Evolutionary conservation across 2,888 invertebrate species (phyloP).

Genomic region (Cabera pusaria): DNA sequence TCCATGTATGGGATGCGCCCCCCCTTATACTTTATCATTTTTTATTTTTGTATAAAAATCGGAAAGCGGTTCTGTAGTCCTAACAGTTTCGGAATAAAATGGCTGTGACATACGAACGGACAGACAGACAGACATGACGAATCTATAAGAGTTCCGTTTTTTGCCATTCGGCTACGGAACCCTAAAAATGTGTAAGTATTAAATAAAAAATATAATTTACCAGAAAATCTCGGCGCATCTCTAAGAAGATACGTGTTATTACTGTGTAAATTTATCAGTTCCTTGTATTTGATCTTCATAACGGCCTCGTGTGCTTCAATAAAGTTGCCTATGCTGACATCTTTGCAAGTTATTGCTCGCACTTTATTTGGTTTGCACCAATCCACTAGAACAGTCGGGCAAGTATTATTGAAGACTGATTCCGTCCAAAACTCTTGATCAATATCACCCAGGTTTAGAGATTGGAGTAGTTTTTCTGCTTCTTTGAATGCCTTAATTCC

Average conservation of each 20-base stretch:
- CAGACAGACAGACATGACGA: no score
- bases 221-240: constrained; percentile 74
- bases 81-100: no score
- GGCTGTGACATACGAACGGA: no score
- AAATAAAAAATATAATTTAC: no score
- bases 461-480: constrained; percentile 68
- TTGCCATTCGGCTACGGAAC: no score
- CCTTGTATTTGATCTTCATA: constrained; percentile 72
- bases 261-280: constrained; percentile 69
- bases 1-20: no score
- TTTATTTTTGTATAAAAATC: no score
- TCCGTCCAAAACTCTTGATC: constrained; percentile 70
- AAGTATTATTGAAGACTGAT: constrained; percentile 73
- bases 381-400: constrained; percentile 72
- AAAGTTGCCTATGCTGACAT: constrained; percentile 74
- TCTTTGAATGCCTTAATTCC: constrained; percentile 72
- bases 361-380: constrained; percentile 76
- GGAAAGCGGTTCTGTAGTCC: no score
- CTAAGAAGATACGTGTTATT: constrained; percentile 74
- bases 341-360: constrained; percentile 75
- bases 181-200: no score
- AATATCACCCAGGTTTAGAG: constrained; percentile 70
- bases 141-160: no score
- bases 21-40: no score
- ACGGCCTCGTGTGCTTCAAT: constrained; percentile 80